Conservation (phyloP, 2,113 vertebrate genomes). For the Triplophysa rosa region DNA sequence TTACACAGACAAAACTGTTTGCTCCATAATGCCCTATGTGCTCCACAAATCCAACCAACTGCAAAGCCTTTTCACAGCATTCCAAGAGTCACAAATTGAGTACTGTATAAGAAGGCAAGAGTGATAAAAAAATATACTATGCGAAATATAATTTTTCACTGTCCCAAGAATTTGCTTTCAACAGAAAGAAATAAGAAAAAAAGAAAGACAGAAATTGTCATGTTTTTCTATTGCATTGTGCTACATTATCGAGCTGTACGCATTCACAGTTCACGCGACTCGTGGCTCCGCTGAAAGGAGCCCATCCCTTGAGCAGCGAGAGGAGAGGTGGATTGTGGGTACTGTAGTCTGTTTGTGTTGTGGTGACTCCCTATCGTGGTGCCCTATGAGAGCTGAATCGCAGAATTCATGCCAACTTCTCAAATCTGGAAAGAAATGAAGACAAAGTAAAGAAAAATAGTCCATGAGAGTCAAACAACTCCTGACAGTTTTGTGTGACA, state of each 20-base stretch:
- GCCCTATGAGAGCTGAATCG: slow-evolving; percentile 67
- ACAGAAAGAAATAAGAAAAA: not conserved
- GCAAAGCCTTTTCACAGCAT: slow-evolving; percentile 68
- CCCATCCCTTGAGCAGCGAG: slow-evolving; percentile 35
- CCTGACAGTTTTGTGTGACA: too few species aligned
- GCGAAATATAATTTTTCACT: slow-evolving; percentile 16
- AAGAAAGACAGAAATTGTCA: not conserved
- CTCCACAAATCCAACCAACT: slow-evolving; percentile 55
- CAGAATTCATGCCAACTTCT: slow-evolving; percentile 35
- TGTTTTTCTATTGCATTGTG: slow-evolving; percentile 43
- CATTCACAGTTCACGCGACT: slow-evolving; percentile 52
- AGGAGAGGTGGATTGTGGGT: slow-evolving; percentile 49
- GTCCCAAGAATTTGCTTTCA: slow-evolving; percentile 17
- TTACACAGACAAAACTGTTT: slow-evolving; percentile 42
- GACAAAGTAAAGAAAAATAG: not conserved
- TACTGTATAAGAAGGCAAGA: not conserved
- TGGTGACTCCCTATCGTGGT: slow-evolving; percentile 52
- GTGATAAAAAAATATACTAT: slow-evolving; percentile 18
- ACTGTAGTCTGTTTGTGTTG: slow-evolving; percentile 49
- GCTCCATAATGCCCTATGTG: slow-evolving; percentile 65
- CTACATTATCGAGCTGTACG: slow-evolving; percentile 48
- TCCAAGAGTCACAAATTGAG: slow-evolving; percentile 38
- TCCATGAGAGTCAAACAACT: too few species aligned
- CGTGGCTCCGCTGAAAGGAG: slow-evolving; percentile 34
- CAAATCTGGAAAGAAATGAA: slow-evolving; percentile 49